Conservation (phyloP, 1,140 invertebrate species). For the Hylyphantes graminicola region DNA sequence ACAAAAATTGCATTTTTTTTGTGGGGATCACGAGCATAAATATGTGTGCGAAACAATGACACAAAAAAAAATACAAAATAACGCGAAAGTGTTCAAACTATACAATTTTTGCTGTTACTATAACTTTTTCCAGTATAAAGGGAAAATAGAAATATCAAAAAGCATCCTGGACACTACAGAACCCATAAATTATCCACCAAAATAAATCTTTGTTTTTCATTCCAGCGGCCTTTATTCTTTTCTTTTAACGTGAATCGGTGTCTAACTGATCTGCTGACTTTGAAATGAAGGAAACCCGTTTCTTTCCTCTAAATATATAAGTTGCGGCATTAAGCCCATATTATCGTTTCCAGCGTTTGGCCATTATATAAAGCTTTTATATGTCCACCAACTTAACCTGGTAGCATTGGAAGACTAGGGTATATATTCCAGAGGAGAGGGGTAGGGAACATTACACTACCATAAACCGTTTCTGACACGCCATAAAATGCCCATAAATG, state of each 20-base stretch:
- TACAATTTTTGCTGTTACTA: background rate
- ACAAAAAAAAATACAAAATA: too few species aligned
- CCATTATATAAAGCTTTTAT: constrained; percentile 61
- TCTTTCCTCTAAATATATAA: constrained; percentile 44
- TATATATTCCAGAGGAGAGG: constrained; percentile 30
- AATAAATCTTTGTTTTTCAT: constrained; percentile 47
- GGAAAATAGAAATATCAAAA: constrained; percentile 45
- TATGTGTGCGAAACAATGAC: too few species aligned
- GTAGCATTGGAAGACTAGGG: constrained; percentile 44
- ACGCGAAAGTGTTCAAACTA: too few species aligned
- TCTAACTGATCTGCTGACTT: constrained; percentile 58
- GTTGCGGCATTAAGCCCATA: constrained; percentile 57
- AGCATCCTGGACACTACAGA: constrained; percentile 22
- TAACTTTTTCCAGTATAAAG: background rate
- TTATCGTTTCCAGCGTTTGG: constrained; percentile 60
- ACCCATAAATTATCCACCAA: constrained; percentile 48
- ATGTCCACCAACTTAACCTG: constrained; percentile 57
- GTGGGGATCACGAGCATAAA: too few species aligned
- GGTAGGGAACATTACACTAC: constrained; percentile 56
- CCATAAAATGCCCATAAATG: constrained; percentile 60
- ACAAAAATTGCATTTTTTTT: too few species aligned
- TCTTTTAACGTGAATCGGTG: background rate
- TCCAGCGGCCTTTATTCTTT: constrained; percentile 22
- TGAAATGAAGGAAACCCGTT: constrained; percentile 54
- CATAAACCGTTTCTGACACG: constrained; percentile 60